Base-by-base conservation (phyloP, 1,140 invertebrate genomes). In the Metopolophium dirhodum region DNA sequence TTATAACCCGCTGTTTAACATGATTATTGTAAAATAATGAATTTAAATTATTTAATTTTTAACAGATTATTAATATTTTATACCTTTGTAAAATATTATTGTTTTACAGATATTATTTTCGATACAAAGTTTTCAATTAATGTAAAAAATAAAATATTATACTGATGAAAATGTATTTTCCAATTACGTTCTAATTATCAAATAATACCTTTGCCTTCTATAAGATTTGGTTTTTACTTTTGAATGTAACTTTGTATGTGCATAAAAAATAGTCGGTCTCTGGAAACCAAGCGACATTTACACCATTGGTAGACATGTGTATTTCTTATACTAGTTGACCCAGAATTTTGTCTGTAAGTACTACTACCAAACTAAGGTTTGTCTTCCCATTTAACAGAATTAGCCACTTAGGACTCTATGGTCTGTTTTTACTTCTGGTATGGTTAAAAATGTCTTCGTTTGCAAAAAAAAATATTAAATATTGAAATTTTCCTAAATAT, bases 21-120 rank as follows among this genome's bases (percentile, higher is more conserved):
- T 88, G 2, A 85, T 85, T 11, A 51, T 88, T 51, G n/a, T 88
- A 88, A 49, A 49, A 30, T 47, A n/a, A 47, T 87, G 2, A 30
- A 30, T 26, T 45, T 86, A 23, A 87, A 26, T 87, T 86, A 30
- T 30, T 86, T 87, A 87, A 87, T 51, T 88, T 88, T 47, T 88
- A 49, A 88, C 47, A n/a, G 47, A 88, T 35, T 51, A 45, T 47
- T 86, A 47, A 49, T 49, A 51, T 49, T 88, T 88, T 88, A 88
- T 88, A 88, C 20, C n/a, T 51, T 88, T 88, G 87, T 88, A 51
- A 22, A 54, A 88, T 88, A 37, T 8, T 54, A 54, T 88, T 77
- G n/a, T 77, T 54, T 88, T 88, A 54, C 47, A 51, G 87, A 54
- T 88, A 35, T 88, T 88, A 88, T 88, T 88, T 88, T 88, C 49